These are phyloP conservation scores for Ischnus inquisitorius DNA, from an alignment of 2,888 invertebrate genomes.

Conservation along the genomic window DNA sequence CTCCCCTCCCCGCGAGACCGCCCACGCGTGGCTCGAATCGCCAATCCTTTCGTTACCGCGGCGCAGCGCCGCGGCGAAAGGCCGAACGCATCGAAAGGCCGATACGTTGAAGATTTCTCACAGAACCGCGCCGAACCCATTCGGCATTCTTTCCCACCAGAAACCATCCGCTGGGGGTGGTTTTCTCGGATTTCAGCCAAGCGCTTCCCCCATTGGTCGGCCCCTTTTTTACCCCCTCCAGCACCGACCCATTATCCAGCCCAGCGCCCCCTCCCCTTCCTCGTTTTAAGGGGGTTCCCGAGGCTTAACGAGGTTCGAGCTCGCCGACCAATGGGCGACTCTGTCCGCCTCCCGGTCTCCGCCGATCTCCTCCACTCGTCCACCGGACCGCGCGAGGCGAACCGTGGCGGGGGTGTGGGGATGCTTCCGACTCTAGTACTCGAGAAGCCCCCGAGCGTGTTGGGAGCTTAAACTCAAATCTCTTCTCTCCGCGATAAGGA, in stretches of 20 bases:
- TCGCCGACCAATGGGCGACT: constrained; percentile 62
- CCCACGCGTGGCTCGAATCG: not conserved
- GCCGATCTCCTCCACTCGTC: not conserved
- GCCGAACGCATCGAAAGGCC: not conserved
- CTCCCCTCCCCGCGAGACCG: not conserved
- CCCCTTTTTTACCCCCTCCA: constrained; percentile 17
- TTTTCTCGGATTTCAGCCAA: not conserved
- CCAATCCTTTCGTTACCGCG: constrained; percentile 37
- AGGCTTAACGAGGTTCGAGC: not conserved
- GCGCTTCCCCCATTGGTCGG: constrained; percentile 55
- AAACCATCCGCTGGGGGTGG: constrained; percentile 46
- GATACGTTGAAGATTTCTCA: constrained; percentile 32
- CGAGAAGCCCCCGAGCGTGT: constrained; percentile 78
- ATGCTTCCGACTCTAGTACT: constrained; percentile 77
- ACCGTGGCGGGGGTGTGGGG: constrained; percentile 79
- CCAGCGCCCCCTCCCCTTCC: not conserved
- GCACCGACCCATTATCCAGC: too few species aligned
- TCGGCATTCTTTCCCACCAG: constrained; percentile 25
- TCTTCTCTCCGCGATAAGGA: constrained; percentile 28
- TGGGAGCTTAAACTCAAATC: constrained; percentile 72
- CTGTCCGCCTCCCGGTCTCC: constrained; percentile 29
- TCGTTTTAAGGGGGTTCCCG: constrained; percentile 4
- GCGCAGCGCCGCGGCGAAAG: constrained; percentile 1
- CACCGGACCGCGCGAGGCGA: constrained; percentile 15
- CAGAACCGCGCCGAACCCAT: constrained; percentile 24